Conservation (phyloP, 2,113 vertebrate species). For the Tetraodon nigroviridis region DNA sequence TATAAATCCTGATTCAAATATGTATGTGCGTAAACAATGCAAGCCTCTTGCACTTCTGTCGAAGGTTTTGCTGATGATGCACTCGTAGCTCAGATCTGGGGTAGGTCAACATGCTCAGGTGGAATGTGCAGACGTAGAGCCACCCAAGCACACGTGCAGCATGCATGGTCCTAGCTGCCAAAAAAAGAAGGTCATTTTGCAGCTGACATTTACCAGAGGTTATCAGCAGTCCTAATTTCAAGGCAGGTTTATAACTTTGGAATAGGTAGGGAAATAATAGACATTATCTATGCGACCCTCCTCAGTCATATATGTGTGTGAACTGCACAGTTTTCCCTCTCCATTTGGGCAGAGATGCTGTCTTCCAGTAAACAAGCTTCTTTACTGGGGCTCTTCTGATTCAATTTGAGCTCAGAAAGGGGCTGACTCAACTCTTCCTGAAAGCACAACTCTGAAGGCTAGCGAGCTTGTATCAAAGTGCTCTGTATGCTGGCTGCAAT, state of each 20-base stretch:
- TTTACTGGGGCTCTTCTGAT: constrained; percentile 48
- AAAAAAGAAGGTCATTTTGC: constrained; percentile 38
- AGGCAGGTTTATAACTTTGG: constrained; percentile 48
- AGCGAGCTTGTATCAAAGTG: constrained; percentile 34
- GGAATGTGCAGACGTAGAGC: constrained; percentile 2
- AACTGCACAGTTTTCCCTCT: not conserved
- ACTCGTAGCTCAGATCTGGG: constrained; percentile 54
- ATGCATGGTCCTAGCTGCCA: constrained; percentile 47
- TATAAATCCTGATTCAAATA: constrained; percentile 27
- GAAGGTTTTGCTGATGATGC: constrained; percentile 62
- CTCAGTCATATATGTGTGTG: constrained; percentile 1
- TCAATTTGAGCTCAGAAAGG: constrained; percentile 44
- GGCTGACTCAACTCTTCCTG: constrained; percentile 19
- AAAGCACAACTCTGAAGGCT: constrained; percentile 44
- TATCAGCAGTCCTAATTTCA: constrained; percentile 51
- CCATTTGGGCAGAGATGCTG: not conserved
- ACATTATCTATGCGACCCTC: constrained; percentile 10
- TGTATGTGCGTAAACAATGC: constrained; percentile 50
- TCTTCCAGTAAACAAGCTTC: constrained; percentile 30
- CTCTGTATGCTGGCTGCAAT: not conserved
- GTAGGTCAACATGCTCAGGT: constrained; percentile 51
- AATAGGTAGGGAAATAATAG: constrained; percentile 13
- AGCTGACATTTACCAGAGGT: constrained; percentile 59
- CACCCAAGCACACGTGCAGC: constrained; percentile 17
- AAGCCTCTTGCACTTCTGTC: constrained; percentile 42